Percentiles rank a stretch among this genome's conserved stretches.
phyloP scores from a whole-genome alignment of 2,797 vertebrate species.

The Philypnodon macrostomus region DNA sequence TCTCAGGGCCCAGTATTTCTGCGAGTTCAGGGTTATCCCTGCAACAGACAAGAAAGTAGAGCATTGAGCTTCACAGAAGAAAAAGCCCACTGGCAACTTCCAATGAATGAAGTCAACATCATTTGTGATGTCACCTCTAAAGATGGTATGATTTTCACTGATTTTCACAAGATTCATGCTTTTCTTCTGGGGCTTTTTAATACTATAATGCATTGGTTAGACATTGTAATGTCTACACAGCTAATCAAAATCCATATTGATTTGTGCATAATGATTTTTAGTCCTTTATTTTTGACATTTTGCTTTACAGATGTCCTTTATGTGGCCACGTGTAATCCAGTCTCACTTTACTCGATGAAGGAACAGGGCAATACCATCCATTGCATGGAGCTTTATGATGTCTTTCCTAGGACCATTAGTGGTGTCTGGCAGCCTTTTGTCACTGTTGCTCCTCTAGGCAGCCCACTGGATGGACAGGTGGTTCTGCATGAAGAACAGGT shows the following conservation, averaged over 20 bases:
- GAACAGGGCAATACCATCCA: slow-evolving; percentile 72
- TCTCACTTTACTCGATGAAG: slow-evolving; percentile 86
- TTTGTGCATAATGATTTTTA: too few species aligned
- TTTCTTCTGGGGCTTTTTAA: too few species aligned
- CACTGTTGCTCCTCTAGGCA: slow-evolving; percentile 84
- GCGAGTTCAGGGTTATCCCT: slow-evolving; percentile 83
- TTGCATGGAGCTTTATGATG: slow-evolving; percentile 86
- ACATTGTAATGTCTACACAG: too few species aligned
- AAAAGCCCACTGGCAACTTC: slow-evolving; percentile 87
- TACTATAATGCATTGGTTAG: too few species aligned
- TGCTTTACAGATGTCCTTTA: slow-evolving; percentile 76
- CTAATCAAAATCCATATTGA: too few species aligned
- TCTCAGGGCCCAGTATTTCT: slow-evolving; percentile 87
- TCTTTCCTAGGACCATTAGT: slow-evolving; percentile 87
- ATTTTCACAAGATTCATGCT: too few species aligned
- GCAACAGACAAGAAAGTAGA: slow-evolving; percentile 84
- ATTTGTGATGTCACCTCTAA: slow-evolving; percentile 85
- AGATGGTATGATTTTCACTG: too few species aligned
- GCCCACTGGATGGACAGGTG: slow-evolving; percentile 87
- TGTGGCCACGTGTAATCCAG: slow-evolving; percentile 89
- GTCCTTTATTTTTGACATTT: not conserved
- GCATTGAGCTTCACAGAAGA: slow-evolving; percentile 91
- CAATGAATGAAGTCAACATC: slow-evolving; percentile 89
- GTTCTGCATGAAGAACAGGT: slow-evolving; percentile 96
- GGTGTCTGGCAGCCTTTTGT: slow-evolving; percentile 91